Evolutionary conservation across 2,888 invertebrate species (phyloP), one percentile per base, ranked within the genome.

Genomic region (Theretra japonica): DNA sequence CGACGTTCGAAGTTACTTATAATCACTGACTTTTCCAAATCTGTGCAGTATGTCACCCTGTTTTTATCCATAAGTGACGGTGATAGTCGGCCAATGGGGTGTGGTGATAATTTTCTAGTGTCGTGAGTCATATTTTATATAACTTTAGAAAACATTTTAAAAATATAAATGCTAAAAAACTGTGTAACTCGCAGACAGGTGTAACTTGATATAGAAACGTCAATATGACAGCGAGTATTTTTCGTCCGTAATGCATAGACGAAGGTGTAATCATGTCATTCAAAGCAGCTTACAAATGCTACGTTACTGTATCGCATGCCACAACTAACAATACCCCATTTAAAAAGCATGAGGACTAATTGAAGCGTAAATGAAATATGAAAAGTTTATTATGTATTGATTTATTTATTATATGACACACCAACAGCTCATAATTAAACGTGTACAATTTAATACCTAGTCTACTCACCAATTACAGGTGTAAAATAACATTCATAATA

Each of bases 21-120:
- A 73, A 99, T 96, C 15, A 99, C 98, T 28, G 98, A 98, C 89
- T 98, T 99, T 84, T 99, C 99, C 84, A 98, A 95, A 89, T 98
- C 98, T n/a, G 97, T 97, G 83, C 97, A 97, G 79, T 89, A 92
- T 17, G 88, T 89, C 71, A 90, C 88, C 80, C 77, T 85, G 33
- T 83, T 79, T 76, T 87, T 89, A 70, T 89, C 88, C 60, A 77
- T 77, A 19, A 75, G 74, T 30, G 82, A 77, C 2, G 83, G 77
- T 23, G 74, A 75, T n/a, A 69, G 5, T 28, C 30, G 19, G n/a
- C 50, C 50, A 11, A 69, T 53, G 19, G 19, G 56, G 25, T 69
- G 68, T 15, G 50, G 30, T 53, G 68, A 53, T 69, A 21, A 30
- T 28, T 53, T 53, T 53, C 68, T 69, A 28, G 28, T 53, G 8